Evolutionary conservation across 2,888 invertebrate species (phyloP), one percentile per base, ranked within the genome.

Genomic region (Lithophane leautieri): DNA sequence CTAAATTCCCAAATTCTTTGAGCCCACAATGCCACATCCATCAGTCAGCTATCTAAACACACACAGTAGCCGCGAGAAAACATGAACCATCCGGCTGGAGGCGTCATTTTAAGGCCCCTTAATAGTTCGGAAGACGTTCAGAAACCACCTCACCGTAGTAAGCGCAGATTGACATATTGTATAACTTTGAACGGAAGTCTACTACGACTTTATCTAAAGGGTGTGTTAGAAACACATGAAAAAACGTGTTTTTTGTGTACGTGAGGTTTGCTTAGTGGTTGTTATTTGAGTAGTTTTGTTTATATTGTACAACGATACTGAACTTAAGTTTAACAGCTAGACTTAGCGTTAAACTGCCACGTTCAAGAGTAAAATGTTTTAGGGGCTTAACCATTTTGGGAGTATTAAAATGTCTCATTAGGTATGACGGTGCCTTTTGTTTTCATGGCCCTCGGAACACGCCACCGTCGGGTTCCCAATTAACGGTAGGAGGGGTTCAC

Each of bases 111-210:
- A 91, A 28, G 63, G 67, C 78, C 70, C 76, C 79, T 60, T 62
- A 72, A 73, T 76, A 76, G 77, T 78, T 84, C 78, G 71, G 85
- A 84, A 82, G 81, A 85, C 81, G 78, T 80, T 83, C 78, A 82
- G 79, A 84, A 86, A 44, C 80, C 88, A 85, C 79, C 74, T 70
- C 81, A 63, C 54, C 76, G 58, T 79, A 79, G 84, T 79, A 78
- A 80, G 88, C 83, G 91, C 80, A 83, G 92, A 93, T 90, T 90
- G 92, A 93, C 89, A 91, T 79, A 87, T 88, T 91, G 92, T 91
- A 92, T 91, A 89, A 85, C 86, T 87, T 89, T 84, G 75, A 86
- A 79, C 87, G 90, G 91, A 91, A 89, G 90, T 84, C 71, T 72
- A 83, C 71, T 72, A 83, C 61, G 77, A 81, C 82, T 88, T 86